Evolutionary conservation across 2,113 vertebrate genomes (phyloP).

Genomic region (Melanerpes aurifrons): DNA sequence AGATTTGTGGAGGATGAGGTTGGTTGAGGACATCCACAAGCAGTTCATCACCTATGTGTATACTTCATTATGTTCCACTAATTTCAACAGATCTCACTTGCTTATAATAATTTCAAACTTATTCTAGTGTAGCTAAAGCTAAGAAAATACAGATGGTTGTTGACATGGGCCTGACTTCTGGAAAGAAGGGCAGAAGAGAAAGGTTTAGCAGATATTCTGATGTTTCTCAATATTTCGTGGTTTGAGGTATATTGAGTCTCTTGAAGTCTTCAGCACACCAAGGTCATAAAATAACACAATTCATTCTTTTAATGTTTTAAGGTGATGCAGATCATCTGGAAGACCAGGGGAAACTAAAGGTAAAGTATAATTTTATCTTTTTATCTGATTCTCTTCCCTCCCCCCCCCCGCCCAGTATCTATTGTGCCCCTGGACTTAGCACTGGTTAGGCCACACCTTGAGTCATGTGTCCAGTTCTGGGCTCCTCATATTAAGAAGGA

Average conservation of each 20-base stretch:
- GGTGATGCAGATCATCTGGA: conserved; percentile 34
- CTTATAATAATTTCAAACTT: not conserved
- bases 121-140: not conserved
- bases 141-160: not conserved
- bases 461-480: too few relatives aligned
- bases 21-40: not conserved
- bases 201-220: not conserved
- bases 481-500: too few relatives aligned
- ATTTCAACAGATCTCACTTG: not conserved
- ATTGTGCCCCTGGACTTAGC: too few relatives aligned
- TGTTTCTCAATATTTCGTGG: not conserved
- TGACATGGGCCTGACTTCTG: not conserved
- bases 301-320: conserved; percentile 17
- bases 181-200: not conserved
- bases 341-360: conserved; percentile 35
- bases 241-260: not conserved
- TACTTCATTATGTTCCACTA: not conserved
- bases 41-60: not conserved
- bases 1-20: not conserved
- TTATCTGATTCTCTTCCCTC: not conserved
- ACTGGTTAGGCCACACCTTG: too few relatives aligned
- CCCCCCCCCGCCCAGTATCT: too few relatives aligned
- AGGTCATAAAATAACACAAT: not conserved
- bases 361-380: conserved; percentile 6
- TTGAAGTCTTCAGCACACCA: not conserved